These are phyloP conservation scores for Sphecodes monilicornis DNA, from an alignment of 2,888 invertebrate species.

Conservation along the genomic window DNA sequence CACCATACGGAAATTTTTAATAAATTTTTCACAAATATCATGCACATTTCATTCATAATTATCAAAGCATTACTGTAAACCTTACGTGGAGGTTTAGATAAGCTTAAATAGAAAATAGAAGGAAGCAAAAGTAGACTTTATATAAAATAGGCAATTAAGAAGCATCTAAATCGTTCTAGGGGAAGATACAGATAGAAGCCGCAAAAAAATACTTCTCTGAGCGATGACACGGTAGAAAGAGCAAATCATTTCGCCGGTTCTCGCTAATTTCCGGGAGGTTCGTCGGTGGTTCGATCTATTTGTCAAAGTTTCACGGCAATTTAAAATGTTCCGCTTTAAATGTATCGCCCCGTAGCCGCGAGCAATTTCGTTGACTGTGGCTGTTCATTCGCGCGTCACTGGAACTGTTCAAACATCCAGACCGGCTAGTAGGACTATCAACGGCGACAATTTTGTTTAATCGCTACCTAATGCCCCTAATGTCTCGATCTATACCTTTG, in stretches of 20 bases:
- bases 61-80: not conserved
- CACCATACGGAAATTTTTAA: too few relatives aligned
- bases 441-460: slow-evolving; percentile 69
- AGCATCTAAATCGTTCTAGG: not conserved
- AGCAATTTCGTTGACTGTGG: slow-evolving; percentile 45
- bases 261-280: slow-evolving; percentile 13
- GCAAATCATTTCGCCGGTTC: not conserved
- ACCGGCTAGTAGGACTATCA: slow-evolving; percentile 46
- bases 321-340: slow-evolving; percentile 46
- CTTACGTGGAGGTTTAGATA: not conserved
- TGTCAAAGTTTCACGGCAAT: slow-evolving; percentile 15
- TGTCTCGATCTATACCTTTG: slow-evolving; percentile 62
- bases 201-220: not conserved
- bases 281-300: not conserved
- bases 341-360: slow-evolving; percentile 2
- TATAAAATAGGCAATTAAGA: not conserved
- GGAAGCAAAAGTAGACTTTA: not conserved
- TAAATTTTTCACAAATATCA: not conserved
- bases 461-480: slow-evolving; percentile 66
- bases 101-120: not conserved
- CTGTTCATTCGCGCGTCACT: slow-evolving; percentile 38
- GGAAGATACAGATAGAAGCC: not conserved
- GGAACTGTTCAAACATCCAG: slow-evolving; percentile 51
- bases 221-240: not conserved
- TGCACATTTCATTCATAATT: not conserved